Evolutionary conservation across 2,888 invertebrate species (phyloP).

Genomic region (Cheilosia grossa): DNA sequence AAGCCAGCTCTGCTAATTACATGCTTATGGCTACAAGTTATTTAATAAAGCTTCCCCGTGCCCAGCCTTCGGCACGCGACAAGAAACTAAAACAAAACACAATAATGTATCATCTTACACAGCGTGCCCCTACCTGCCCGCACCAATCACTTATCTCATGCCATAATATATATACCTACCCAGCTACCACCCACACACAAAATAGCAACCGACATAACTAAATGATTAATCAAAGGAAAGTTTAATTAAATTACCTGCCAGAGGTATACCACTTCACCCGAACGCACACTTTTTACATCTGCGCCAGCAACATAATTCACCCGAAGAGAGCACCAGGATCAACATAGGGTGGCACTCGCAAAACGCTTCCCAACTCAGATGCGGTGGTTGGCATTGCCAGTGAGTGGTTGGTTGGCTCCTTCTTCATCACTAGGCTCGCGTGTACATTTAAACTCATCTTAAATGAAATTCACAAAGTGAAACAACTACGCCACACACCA

Average conservation of each 20-base stretch:
- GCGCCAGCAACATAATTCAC: slow-evolving; percentile 70
- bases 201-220: slow-evolving; percentile 72
- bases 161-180: neutral
- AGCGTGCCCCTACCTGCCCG: neutral
- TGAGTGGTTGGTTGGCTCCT: slow-evolving; percentile 57
- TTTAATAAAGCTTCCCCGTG: slow-evolving; percentile 24
- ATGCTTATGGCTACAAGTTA: slow-evolving; percentile 52
- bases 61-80: neutral
- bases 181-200: slow-evolving; percentile 34
- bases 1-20: slow-evolving; percentile 49
- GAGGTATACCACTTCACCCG: slow-evolving; percentile 65
- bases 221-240: slow-evolving; percentile 75
- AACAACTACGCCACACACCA: slow-evolving; percentile 42
- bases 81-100: slow-evolving; percentile 34
- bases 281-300: slow-evolving; percentile 70
- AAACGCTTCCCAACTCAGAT: slow-evolving; percentile 2
- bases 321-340: slow-evolving; percentile 18
- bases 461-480: slow-evolving; percentile 73
- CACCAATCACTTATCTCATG: slow-evolving; percentile 50
- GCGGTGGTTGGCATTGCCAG: slow-evolving; percentile 8
- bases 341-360: slow-evolving; percentile 30
- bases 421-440: slow-evolving; percentile 66
- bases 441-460: slow-evolving; percentile 68
- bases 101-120: slow-evolving; percentile 54
- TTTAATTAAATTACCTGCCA: slow-evolving; percentile 75